A percentile compares a stretch with the other conserved stretches of the same genome.
phyloP scores from a whole-genome alignment of 2,113 vertebrate genomes.

The Cryptotis parvus region DNA sequence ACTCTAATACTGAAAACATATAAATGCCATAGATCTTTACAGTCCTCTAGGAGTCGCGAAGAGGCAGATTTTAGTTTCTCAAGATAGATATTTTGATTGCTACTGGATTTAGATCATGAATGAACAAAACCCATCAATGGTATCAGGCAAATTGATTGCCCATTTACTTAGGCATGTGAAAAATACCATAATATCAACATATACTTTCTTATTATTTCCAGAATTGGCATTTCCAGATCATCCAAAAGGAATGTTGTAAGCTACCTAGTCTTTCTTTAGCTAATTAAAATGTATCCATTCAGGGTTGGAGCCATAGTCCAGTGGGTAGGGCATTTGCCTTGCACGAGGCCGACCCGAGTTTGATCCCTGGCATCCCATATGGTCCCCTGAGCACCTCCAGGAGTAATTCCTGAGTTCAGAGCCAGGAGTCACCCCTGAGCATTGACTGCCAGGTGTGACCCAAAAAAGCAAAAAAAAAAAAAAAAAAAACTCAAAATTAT shows the following conservation, averaged over 20 bases:
- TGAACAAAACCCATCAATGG: slow-evolving; percentile 32
- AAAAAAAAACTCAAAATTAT: too few relatives aligned
- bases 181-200: too few relatives aligned
- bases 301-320: too few relatives aligned
- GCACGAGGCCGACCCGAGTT: too few relatives aligned
- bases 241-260: slow-evolving; percentile 18
- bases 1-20: slow-evolving; percentile 71
- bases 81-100: slow-evolving; percentile 71
- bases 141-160: slow-evolving; percentile 9
- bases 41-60: slow-evolving; percentile 32
- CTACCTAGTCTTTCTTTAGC: slow-evolving; percentile 44
- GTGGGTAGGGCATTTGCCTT: too few relatives aligned
- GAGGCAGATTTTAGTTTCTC: slow-evolving; percentile 71
- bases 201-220: slow-evolving; percentile 51
- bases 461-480: too few relatives aligned
- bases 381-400: too few relatives aligned
- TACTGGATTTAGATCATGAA: slow-evolving; percentile 65
- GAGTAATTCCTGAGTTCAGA: too few relatives aligned
- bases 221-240: slow-evolving; percentile 55
- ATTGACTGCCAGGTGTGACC: too few relatives aligned
- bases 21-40: slow-evolving; percentile 33
- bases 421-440: too few relatives aligned
- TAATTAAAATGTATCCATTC: slow-evolving; percentile 65
- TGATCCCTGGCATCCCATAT: too few relatives aligned
- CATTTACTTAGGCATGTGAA: slow-evolving; percentile 35